Percentiles rank a stretch among this genome's conserved stretches.
phyloP scores from a whole-genome alignment of 2,113 vertebrate genomes.

The Oreochromis spilurus region DNA sequence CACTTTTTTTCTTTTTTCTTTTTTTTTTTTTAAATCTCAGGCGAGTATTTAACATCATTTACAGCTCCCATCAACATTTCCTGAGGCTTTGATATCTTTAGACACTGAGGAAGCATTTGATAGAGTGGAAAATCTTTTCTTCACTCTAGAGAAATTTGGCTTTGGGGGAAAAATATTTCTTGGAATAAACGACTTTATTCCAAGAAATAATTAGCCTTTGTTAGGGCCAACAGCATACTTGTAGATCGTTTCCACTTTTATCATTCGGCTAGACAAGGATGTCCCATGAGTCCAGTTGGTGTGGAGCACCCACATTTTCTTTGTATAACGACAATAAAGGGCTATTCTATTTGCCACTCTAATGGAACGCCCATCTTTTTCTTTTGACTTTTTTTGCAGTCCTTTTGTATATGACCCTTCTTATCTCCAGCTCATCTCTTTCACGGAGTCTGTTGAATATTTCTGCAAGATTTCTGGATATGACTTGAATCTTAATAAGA shows the following conservation, averaged over 20 bases:
- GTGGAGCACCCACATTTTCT: not conserved
- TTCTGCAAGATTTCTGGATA: not conserved
- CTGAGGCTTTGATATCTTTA: not conserved
- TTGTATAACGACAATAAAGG: not conserved
- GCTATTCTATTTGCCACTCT: not conserved
- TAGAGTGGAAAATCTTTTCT: not conserved
- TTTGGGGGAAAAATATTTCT: not conserved
- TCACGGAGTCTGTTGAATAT: not conserved
- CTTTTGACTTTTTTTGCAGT: not conserved
- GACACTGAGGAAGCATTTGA: not conserved
- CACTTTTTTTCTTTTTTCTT: not conserved
- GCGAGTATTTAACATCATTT: not conserved
- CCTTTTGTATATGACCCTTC: not conserved
- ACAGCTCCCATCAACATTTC: not conserved
- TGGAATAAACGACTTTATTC: not conserved
- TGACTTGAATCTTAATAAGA: not conserved
- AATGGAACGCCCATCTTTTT: not conserved
- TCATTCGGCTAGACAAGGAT: not conserved
- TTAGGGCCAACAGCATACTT: not conserved
- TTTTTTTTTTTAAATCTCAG: not conserved
- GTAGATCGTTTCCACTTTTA: not conserved
- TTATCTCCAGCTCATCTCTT: not conserved
- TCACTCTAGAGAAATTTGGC: not conserved
- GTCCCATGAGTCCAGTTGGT: not conserved
- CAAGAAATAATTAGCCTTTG: not conserved